Percentiles rank a stretch among this genome's conserved stretches.
Conservation (phyloP, 2,888 invertebrate genomes). For the Eledone cirrhosa region DNA sequence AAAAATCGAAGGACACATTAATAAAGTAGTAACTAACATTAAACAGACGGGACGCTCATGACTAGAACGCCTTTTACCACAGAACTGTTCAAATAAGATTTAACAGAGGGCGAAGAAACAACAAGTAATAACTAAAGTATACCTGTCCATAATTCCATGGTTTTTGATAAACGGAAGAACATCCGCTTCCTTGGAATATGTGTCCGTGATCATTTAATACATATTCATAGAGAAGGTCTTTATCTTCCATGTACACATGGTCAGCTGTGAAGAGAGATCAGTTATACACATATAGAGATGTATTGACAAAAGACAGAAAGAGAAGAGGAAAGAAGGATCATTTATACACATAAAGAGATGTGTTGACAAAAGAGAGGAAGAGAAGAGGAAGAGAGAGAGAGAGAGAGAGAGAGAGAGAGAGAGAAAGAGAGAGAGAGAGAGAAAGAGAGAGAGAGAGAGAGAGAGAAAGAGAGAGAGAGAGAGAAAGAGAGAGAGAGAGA, state of each 20-base stretch:
- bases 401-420: neutral
- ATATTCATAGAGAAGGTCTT: slow-evolving; percentile 81
- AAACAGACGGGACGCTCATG: too few relatives aligned
- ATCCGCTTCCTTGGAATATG: slow-evolving; percentile 84
- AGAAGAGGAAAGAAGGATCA: neutral
- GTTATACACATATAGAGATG: neutral
- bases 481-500: neutral
- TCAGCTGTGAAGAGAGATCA: slow-evolving; percentile 70
- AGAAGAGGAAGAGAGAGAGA: neutral
- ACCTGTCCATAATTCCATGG: slow-evolving; percentile 89
- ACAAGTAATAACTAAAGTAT: neutral
- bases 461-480: neutral
- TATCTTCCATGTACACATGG: slow-evolving; percentile 79
- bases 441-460: neutral
- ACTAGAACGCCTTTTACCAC: too few relatives aligned
- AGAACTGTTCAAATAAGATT: too few relatives aligned
- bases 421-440: neutral
- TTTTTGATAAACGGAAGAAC: slow-evolving; percentile 75
- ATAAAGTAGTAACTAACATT: too few relatives aligned
- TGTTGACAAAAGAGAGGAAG: neutral
- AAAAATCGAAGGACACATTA: too few relatives aligned
- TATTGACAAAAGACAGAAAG: neutral
- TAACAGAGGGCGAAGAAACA: too few relatives aligned
- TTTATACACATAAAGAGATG: neutral
- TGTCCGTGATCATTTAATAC: slow-evolving; percentile 81